Conservation (phyloP, 2,888 invertebrate genomes). For the Dryobota labecula region DNA sequence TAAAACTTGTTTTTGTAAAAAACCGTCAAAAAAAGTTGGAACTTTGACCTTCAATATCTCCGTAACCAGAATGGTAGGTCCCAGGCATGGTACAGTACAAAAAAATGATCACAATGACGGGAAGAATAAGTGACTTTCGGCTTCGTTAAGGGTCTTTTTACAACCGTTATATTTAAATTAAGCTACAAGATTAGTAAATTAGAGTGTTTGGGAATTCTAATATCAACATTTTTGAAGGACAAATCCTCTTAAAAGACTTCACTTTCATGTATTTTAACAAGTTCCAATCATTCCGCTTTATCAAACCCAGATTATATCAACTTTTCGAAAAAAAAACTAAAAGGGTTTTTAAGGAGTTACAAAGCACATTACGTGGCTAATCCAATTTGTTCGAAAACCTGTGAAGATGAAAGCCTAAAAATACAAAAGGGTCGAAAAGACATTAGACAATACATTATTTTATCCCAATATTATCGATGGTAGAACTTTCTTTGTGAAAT, state of each 20-base stretch:
- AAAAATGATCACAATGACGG: too few relatives aligned
- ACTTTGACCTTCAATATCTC: too few relatives aligned
- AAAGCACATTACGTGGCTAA: constrained; percentile 50
- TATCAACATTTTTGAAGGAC: background rate
- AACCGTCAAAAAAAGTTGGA: too few relatives aligned
- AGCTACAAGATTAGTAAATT: background rate
- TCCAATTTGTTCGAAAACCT: constrained; percentile 46
- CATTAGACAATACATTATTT: constrained; percentile 56
- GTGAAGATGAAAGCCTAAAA: constrained; percentile 45
- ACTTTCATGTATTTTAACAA: constrained; percentile 1
- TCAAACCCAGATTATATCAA: constrained; percentile 9
- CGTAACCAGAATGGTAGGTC: too few relatives aligned
- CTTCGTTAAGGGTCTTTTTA: too few relatives aligned
- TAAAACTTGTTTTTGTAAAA: too few relatives aligned
- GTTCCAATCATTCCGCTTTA: background rate
- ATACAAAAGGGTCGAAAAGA: constrained; percentile 51
- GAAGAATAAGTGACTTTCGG: too few relatives aligned
- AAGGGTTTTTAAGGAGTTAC: constrained; percentile 33
- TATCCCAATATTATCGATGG: constrained; percentile 59
- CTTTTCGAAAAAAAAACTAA: constrained; percentile 15
- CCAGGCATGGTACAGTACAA: too few relatives aligned
- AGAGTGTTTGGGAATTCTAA: too few relatives aligned
- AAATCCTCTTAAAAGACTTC: background rate
- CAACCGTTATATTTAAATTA: too few relatives aligned
- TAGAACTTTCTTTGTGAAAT: constrained; percentile 65